These are phyloP conservation scores for Rhingia campestris DNA, from an alignment of 2,888 invertebrate species.

Conservation along the genomic window DNA sequence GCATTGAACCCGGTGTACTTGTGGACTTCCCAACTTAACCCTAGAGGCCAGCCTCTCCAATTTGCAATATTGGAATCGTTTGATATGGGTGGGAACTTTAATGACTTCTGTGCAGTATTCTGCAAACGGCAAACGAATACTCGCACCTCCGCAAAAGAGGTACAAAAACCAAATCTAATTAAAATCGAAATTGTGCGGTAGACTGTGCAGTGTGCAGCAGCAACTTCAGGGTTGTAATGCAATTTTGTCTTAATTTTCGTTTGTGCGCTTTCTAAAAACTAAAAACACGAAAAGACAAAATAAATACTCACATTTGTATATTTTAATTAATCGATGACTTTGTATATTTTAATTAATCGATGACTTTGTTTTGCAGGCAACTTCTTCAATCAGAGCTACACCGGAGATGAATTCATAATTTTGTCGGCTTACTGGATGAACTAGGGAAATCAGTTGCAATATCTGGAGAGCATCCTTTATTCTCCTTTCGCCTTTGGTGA, in stretches of 20 bases:
- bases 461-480: not conserved
- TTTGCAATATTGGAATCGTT: slow-evolving; percentile 2
- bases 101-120: slow-evolving; percentile 45
- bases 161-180: slow-evolving; percentile 50
- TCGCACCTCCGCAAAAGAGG: not conserved
- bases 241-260: not conserved
- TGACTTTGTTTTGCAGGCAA: slow-evolving; percentile 57
- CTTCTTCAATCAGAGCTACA: slow-evolving; percentile 30
- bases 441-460: slow-evolving; percentile 18
- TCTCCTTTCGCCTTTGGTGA: not conserved
- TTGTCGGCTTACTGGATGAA: slow-evolving; percentile 15
- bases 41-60: not conserved
- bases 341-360: slow-evolving; percentile 50
- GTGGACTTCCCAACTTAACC: not conserved
- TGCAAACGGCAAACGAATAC: not conserved
- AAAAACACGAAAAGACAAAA: slow-evolving; percentile 1
- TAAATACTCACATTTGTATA: not conserved
- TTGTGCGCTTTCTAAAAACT: not conserved
- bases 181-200: slow-evolving; percentile 52
- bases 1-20: not conserved
- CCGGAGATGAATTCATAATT: slow-evolving; percentile 61
- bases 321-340: too few relatives aligned
- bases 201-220: slow-evolving; percentile 18
- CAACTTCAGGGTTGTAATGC: not conserved
- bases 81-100: slow-evolving; percentile 32